These are phyloP conservation scores for Petromus typicus DNA, from an alignment of 2,113 vertebrate genomes.

Conservation along the genomic window DNA sequence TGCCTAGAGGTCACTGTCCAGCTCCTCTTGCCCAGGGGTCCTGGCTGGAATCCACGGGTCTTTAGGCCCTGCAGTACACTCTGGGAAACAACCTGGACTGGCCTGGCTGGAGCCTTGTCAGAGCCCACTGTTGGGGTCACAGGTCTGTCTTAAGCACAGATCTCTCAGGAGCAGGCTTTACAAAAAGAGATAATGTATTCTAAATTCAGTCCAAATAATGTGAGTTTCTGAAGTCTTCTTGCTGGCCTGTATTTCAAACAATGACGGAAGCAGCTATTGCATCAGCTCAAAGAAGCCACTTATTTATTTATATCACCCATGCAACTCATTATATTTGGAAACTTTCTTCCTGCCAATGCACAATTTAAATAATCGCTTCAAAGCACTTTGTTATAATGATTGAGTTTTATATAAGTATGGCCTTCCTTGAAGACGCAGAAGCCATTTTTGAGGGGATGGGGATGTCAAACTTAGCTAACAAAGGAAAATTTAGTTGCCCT, in stretches of 20 bases:
- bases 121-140: not conserved
- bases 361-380: conserved; percentile 74
- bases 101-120: not conserved
- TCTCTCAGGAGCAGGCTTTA: conserved; percentile 51
- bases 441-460: not conserved
- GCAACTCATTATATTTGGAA: conserved; percentile 69
- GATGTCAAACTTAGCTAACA: conserved; percentile 5
- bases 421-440: conserved; percentile 6
- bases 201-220: conserved; percentile 31
- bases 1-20: not conserved
- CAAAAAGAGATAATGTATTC: conserved; percentile 54
- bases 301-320: conserved; percentile 62
- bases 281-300: conserved; percentile 58
- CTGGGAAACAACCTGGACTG: not conserved
- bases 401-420: conserved; percentile 59
- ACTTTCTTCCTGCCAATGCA: conserved; percentile 56
- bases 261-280: conserved; percentile 59
- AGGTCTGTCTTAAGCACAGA: conserved; percentile 25
- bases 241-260: conserved; percentile 68
- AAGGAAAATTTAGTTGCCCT: not conserved
- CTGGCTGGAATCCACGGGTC: not conserved
- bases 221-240: conserved; percentile 67
- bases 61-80: not conserved
- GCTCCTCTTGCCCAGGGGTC: not conserved
- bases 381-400: conserved; percentile 77